Percentiles rank a stretch among this genome's conserved stretches.
These are phyloP conservation scores for Montipora sp. DNA, from an alignment of 64 coral and sea anemone genomes.

Conservation along the genomic window DNA sequence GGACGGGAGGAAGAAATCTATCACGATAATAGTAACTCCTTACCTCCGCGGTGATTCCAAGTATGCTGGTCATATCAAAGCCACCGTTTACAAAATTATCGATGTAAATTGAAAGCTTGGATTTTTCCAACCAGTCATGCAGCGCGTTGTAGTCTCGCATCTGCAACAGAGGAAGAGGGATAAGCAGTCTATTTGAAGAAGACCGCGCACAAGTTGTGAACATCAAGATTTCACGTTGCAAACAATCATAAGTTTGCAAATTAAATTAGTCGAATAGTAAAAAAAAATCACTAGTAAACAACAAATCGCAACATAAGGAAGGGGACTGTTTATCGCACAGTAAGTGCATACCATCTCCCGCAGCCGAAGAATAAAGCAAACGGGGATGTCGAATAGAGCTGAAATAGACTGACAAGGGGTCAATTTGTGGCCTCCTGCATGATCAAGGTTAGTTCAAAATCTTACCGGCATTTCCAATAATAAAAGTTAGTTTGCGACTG, in stretches of 20 bases:
- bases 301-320: too few relatives aligned
- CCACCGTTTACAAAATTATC: constrained; percentile 95
- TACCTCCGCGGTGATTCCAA: constrained; percentile 91
- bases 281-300: too few relatives aligned
- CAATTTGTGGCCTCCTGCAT: too few relatives aligned
- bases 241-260: too few relatives aligned
- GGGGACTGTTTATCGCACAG: too few relatives aligned
- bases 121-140: constrained; percentile 93
- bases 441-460: background rate
- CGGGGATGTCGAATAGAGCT: background rate
- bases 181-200: too few relatives aligned
- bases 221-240: background rate
- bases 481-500: background rate
- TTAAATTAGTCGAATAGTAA: too few relatives aligned
- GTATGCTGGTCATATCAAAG: constrained; percentile 89
- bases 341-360: too few relatives aligned
- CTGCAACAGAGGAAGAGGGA: constrained; percentile 2
- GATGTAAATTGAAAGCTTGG: constrained; percentile 86
- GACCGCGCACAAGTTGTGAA: background rate
- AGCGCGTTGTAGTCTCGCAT: constrained; percentile 92
- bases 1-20: too few relatives aligned
- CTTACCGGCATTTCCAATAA: background rate
- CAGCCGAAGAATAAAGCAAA: too few relatives aligned
- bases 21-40: background rate
- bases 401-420: background rate